phyloP scores from a whole-genome alignment of 2,113 vertebrate species.

The Athene cunicularia region DNA sequence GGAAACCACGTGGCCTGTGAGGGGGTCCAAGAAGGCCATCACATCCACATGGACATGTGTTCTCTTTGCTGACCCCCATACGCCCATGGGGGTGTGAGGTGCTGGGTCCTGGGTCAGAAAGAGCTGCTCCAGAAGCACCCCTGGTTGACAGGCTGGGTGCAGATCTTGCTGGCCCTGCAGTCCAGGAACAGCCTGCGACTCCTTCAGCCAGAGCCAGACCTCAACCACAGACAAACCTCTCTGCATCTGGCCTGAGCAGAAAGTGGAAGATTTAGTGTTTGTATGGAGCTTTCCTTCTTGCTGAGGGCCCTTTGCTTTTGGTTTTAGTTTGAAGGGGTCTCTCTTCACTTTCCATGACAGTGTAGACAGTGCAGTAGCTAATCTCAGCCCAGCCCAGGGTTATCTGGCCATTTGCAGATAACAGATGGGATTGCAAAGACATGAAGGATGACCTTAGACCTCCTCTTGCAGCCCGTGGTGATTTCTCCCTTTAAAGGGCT shows the following conservation, averaged over 20 bases:
- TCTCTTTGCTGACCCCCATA: background rate
- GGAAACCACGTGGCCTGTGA: background rate
- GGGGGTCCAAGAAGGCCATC: too few relatives aligned
- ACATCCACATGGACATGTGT: background rate
- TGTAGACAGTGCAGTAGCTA: background rate
- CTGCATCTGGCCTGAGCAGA: background rate
- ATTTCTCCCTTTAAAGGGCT: background rate
- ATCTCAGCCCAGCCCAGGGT: background rate
- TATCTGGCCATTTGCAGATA: background rate
- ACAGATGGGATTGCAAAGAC: background rate
- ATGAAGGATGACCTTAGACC: background rate
- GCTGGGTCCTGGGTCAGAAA: background rate
- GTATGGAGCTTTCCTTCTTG: background rate
- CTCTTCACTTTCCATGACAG: background rate
- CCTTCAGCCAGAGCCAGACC: background rate
- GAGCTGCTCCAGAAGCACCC: background rate
- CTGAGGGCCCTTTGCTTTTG: background rate
- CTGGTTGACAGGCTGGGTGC: background rate
- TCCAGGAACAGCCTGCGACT: background rate
- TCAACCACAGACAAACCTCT: background rate
- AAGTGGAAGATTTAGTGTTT: background rate
- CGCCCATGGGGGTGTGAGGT: background rate
- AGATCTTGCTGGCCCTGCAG: background rate
- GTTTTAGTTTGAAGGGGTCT: background rate
- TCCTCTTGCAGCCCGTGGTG: background rate